Evolutionary conservation across 2,888 invertebrate species (phyloP).

Genomic region (Ypsolopha sequella): DNA sequence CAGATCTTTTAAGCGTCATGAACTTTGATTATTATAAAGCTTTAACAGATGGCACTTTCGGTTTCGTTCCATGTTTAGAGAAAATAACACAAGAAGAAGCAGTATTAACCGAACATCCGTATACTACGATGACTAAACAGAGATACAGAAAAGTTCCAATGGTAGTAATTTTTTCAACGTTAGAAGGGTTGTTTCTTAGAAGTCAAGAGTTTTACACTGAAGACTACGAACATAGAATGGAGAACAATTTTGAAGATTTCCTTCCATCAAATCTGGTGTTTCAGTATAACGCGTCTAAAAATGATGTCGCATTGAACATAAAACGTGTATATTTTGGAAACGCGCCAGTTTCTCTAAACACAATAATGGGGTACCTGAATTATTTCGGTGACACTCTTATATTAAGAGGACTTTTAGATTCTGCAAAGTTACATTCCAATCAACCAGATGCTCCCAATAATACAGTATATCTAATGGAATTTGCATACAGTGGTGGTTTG

Average conservation of each 20-base stretch:
- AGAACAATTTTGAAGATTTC: constrained; percentile 20
- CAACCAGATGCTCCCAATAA: constrained; percentile 6
- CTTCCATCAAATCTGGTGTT: constrained; percentile 24
- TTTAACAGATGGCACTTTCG: constrained; percentile 22
- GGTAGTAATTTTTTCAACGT: constrained; percentile 18
- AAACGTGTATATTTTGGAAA: constrained; percentile 23
- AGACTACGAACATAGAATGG: constrained; percentile 21
- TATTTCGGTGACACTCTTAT: constrained; percentile 23
- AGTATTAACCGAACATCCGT: constrained; percentile 17
- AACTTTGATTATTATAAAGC: constrained; percentile 20
- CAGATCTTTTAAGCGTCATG: constrained; percentile 12
- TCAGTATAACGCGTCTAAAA: constrained; percentile 14
- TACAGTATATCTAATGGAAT: constrained; percentile 24
- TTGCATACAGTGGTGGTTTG: constrained; percentile 21
- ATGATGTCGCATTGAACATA: constrained; percentile 15
- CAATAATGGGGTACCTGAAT: constrained; percentile 17
- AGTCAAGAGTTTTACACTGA: constrained; percentile 19
- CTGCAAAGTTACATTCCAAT: constrained; percentile 15
- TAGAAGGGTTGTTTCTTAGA: constrained; percentile 22
- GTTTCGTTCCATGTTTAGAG: constrained; percentile 28
- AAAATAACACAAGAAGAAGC: constrained; percentile 8
- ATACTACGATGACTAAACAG: constrained; percentile 13
- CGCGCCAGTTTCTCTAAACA: constrained; percentile 14
- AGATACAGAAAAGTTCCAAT: constrained; percentile 19
- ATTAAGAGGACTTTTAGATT: constrained; percentile 18